Percentiles rank a stretch among this genome's conserved stretches.
phyloP scores from a whole-genome alignment of 2,888 invertebrate species.

The Orchestes rusci region DNA sequence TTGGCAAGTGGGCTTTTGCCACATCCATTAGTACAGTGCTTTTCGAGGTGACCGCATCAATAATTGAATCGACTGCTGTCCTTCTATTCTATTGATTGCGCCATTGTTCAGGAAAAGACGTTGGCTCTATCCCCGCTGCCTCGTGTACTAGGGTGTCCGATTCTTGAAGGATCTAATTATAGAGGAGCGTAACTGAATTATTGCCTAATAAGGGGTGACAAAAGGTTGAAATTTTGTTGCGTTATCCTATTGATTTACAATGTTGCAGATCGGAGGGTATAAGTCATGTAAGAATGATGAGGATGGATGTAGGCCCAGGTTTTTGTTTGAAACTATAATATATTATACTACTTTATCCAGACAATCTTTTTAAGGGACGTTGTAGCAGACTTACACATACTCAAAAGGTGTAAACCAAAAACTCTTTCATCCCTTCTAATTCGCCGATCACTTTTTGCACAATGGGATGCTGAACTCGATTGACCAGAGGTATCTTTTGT shows the following conservation, averaged over 20 bases:
- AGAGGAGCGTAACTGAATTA: conserved; percentile 17
- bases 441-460: no score
- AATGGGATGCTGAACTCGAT: conserved; percentile 21
- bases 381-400: no score
- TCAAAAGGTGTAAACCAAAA: no score
- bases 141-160: conserved; percentile 17
- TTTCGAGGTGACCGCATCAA: conserved; percentile 31
- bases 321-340: no score
- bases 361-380: no score
- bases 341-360: no score
- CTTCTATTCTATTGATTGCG: conserved; percentile 49
- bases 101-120: conserved; percentile 41
- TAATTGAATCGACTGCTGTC: conserved; percentile 42
- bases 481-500: conserved; percentile 22
- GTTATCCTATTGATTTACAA: conserved; percentile 8
- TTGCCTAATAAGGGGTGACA: conserved; percentile 20
- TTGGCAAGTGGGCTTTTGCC: conserved; percentile 19
- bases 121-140: conserved; percentile 20
- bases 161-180: conserved; percentile 23
- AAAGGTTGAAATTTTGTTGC: conserved; percentile 16
- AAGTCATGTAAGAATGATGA: no score
- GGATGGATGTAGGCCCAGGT: no score
- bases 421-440: no score
- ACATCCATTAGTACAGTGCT: conserved; percentile 26
- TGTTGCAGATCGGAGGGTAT: no score